Evolutionary conservation across 1,140 invertebrate species (phyloP).

Genomic region (Bursaphelenchus mucronatus): DNA sequence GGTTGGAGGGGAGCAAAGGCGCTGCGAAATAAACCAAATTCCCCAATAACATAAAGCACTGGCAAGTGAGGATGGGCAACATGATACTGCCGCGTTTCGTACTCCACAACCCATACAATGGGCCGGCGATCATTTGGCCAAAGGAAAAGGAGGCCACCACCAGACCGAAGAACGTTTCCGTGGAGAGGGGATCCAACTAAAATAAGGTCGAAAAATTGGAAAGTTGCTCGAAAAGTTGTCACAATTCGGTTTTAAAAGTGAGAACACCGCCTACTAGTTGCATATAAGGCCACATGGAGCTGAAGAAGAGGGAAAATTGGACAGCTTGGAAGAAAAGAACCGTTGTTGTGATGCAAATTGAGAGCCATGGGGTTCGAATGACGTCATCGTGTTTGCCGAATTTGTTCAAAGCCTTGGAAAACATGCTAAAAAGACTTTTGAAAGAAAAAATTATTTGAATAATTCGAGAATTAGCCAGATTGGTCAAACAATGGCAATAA

Average conservation of each 20-base stretch:
- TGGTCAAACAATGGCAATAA: no score
- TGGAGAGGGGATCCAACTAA: not conserved
- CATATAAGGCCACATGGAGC: conserved; percentile 2
- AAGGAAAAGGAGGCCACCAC: not conserved
- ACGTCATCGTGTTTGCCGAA: no score
- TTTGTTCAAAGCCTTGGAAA: no score
- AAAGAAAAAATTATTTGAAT: no score
- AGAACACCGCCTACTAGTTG: not conserved
- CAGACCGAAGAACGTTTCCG: not conserved
- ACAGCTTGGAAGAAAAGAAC: not conserved
- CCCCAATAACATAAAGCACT: not conserved
- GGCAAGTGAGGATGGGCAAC: not conserved
- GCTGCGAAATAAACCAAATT: not conserved
- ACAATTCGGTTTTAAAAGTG: not conserved
- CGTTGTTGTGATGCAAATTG: not conserved
- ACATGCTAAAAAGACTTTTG: no score
- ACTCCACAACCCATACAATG: not conserved
- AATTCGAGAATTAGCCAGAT: no score
- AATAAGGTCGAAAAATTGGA: not conserved
- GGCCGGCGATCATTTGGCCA: not conserved
- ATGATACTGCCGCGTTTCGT: not conserved
- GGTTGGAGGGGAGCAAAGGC: not conserved
- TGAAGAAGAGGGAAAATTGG: not conserved
- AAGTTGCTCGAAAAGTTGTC: not conserved
- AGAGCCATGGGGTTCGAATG: not conserved